Conservation (phyloP, 2,888 invertebrate species). For the Ichneumoninae sp. region DNA sequence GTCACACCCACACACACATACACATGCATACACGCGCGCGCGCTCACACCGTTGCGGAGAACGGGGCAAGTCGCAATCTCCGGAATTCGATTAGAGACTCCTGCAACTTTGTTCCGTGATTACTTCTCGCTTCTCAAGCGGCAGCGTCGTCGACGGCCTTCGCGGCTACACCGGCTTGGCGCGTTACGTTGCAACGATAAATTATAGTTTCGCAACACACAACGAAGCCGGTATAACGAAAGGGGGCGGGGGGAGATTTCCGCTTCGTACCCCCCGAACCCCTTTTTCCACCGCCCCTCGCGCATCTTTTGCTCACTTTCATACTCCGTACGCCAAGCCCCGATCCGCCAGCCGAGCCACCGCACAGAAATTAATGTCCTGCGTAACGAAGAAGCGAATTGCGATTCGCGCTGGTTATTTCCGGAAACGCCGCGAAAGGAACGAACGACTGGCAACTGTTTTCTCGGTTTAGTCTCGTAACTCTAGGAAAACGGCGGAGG, state of each 20-base stretch:
- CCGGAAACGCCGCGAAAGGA: slow-evolving; percentile 40
- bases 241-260: background rate
- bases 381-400: slow-evolving; percentile 66
- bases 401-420: slow-evolving; percentile 61
- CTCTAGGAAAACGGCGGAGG: slow-evolving; percentile 29
- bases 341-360: slow-evolving; percentile 43
- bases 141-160: slow-evolving; percentile 4
- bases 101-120: slow-evolving; percentile 65
- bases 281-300: slow-evolving; percentile 17
- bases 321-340: slow-evolving; percentile 28
- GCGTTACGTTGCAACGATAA: slow-evolving; percentile 56
- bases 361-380: slow-evolving; percentile 66
- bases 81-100: slow-evolving; percentile 63
- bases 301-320: slow-evolving; percentile 42
- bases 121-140: slow-evolving; percentile 62
- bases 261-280: background rate
- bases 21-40: background rate
- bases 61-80: slow-evolving; percentile 54
- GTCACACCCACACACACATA: background rate
- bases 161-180: slow-evolving; percentile 8
- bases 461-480: slow-evolving; percentile 55
- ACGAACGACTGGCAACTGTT: slow-evolving; percentile 42
- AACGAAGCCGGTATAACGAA: slow-evolving; percentile 12
- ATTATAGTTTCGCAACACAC: slow-evolving; percentile 60
- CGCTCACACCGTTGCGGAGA: background rate